Evolutionary conservation across 2,797 vertebrate genomes (phyloP), one percentile per base, ranked within the genome.

Genomic region (Sylvia borin): DNA sequence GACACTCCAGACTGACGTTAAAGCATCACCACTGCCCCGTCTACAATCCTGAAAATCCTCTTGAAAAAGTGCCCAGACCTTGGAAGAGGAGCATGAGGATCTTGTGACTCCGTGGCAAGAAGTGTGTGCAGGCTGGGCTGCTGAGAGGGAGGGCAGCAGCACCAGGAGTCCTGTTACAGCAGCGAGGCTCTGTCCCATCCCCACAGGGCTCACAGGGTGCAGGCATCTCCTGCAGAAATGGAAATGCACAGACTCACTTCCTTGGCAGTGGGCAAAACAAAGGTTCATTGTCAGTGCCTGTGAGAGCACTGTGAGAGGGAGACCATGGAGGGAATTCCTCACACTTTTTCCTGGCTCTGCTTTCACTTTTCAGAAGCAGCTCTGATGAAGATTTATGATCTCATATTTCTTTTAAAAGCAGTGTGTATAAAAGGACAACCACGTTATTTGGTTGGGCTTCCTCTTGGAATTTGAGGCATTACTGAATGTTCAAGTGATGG

Each of bases 41-140:
- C 85, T 66, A 10, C 76, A 47, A 2, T 90, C 61, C 82, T 65
- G 62, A 90, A 90, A 90, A 88, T 94, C 76, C 79, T 84, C 76
- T 93, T 74, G 76, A 92, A 81, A 78, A 85, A 27, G 22, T 31
- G 36, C 76, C 78, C 88, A 78, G 93, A 14, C 50, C 51, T 92
- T 62, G 72, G 72, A 93, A 86, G 92, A 90, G 66, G 66, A 75
- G 42, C 10, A 2, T 3, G 12, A 88, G 62, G 73, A 72, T 73
- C 82, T 78, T 64, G 73, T 90, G 90, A 73, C 43, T 36, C 7
- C 8, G 47, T 68, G 79, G 65, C 48, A 24, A 8, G 64, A 79
- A n/a, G 40, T 0, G 16, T 26, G 55, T 71, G 62, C 88, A 66
- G 91, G 50, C 65, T 14, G 54, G 47, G 53, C 82, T 77, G 61